Base-by-base conservation (phyloP, 2,888 invertebrate species). In the Lucinisca nassula region DNA sequence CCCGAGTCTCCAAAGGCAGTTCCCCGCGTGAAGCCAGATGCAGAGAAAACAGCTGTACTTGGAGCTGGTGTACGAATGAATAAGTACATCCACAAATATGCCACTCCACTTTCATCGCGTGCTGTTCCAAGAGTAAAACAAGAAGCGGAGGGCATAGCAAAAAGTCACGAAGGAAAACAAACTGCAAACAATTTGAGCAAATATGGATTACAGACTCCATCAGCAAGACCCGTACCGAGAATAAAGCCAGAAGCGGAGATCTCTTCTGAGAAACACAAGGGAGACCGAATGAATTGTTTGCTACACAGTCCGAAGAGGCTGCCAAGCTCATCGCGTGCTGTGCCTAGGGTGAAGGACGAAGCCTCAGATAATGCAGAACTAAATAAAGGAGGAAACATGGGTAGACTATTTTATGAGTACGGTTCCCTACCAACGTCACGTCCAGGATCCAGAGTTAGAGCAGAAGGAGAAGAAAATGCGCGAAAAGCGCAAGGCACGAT, bases 1-100 rank as follows among this genome's bases (percentile, higher is more conserved):
- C 94, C 94, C 12, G 79, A 61, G 32, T 92, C 94, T 0, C 76
- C 90, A 14, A 89, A 92, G 80, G 87, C 89, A 27, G 92, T 76
- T 8, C 93, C 95, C 1, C 81, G 95, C 38, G 91, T 95, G 0
- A 94, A 92, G 87, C 90, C 90, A 0, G 94, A 95, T 70, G 95
- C 93, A 3, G 89, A 81, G 37, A 86, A 83, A 14, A 94, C 87
- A 30, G 95, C 95, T 0, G 77, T 82, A 38, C 72, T 92, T 1
- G 89, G 92, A 6, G 93, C 92, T 40, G 94, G 94, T 0, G 78
- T 79, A 12, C 82, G 90, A 35, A 93, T 94, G 93, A 90, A 90
- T 24, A 93, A 93, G 75, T 89, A 91, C n/a, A 90, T 94, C 76
- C 85, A 91, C 55, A 91, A 92, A 81, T 93, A 91, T 78, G 93